Base-by-base conservation (phyloP, 64 coral and sea anemone species). In the Acropora yongei region DNA sequence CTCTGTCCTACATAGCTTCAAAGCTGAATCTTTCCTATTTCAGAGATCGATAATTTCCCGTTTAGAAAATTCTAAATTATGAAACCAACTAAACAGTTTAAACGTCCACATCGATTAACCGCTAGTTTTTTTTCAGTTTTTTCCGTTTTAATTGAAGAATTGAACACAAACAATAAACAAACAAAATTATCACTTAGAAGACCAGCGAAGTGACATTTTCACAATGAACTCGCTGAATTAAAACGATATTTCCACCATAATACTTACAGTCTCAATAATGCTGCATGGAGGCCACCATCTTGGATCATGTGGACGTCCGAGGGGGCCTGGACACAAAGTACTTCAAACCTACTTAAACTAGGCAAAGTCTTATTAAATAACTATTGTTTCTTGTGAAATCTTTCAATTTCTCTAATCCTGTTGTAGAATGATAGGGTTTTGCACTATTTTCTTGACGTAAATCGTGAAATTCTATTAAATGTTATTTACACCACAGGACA, bases 401-500 rank as follows among this genome's bases (percentile, higher is more conserved):
- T 48, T 78, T 78, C 50, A 87, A 75, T n/a, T 53, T 67, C 42
- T 82, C 53, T 18, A 11, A 87, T 87, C 50, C 72, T 55, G 69
- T 87, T 75, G 85, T n/a, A 57, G 18, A 87, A 73, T 74, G 75
- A 69, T 49, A 72, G 72, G 47, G 49, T 48, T 74, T 19, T 63
- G 9, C 41, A 9, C 19, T 1, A 61, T 74, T 74, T 74, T 48
- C 66, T 72, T 87, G 8, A 65, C 60, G 3, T 68, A 44, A 86
- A 86, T 86, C 43, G 41, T 68, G 16, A 84, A 63, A 84, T 63
- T 84, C 19, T 39, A 84, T 84, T 17, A 41, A 68, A 60, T 14
- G 41, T 77, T 63, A 86, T 73, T 73, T 30, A 73, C 69, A 73
- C 82, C 63, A 86, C 82, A 86, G 77, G 82, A 10, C 47, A 86